A percentile compares a stretch with the other conserved stretches of the same genome.
Evolutionary conservation across 2,113 vertebrate genomes (phyloP).

Genomic region (Meriones unguiculatus): DNA sequence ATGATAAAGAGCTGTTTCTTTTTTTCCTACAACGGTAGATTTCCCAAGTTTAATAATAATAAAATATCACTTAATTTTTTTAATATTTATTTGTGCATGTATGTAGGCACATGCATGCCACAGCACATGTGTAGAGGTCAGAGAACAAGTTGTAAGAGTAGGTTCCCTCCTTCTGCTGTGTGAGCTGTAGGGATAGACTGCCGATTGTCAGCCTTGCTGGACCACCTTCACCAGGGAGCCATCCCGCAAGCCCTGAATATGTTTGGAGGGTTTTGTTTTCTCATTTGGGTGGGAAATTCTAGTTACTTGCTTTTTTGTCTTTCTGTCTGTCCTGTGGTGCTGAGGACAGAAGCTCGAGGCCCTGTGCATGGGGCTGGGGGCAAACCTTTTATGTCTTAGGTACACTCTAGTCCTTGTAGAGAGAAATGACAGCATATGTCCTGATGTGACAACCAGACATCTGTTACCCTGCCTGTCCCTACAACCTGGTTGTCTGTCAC

Average conservation of each 20-base stretch:
- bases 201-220: not conserved
- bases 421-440: not conserved
- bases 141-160: not conserved
- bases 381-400: not conserved
- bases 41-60: constrained; percentile 14
- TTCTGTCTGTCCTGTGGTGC: not conserved
- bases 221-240: not conserved
- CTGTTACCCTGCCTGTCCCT: no score
- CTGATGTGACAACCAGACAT: not conserved
- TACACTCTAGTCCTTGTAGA: not conserved
- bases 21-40: not conserved
- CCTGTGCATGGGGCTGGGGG: not conserved
- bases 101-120: not conserved
- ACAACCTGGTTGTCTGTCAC: not conserved
- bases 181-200: not conserved
- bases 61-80: not conserved
- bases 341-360: not conserved
- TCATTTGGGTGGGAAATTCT: not conserved
- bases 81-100: not conserved
- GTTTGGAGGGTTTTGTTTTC: not conserved
- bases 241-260: not conserved
- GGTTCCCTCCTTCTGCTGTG: not conserved
- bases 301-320: not conserved
- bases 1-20: not conserved
- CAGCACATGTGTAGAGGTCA: not conserved